These are phyloP conservation scores for Aphelinus atriplicis DNA, from an alignment of 1,140 invertebrate genomes.

Conservation along the genomic window DNA sequence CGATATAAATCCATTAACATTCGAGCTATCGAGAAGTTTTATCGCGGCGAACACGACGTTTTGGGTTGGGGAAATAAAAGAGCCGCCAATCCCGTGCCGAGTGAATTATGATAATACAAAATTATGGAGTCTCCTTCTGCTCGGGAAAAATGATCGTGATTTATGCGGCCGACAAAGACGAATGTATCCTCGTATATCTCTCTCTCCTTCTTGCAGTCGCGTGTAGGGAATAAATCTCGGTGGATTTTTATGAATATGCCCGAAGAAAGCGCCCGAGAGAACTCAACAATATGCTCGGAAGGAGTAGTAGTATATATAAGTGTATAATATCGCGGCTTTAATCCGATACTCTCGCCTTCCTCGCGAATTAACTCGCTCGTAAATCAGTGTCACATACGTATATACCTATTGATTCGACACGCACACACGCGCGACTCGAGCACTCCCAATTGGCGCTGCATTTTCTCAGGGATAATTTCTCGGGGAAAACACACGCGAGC, in stretches of 20 bases:
- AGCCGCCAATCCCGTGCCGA: conserved; percentile 15
- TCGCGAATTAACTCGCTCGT: conserved; percentile 19
- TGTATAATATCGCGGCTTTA: not conserved
- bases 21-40: not conserved
- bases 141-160: conserved; percentile 36
- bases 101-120: conserved; percentile 37
- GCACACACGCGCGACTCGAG: not conserved
- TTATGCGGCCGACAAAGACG: conserved; percentile 29
- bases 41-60: not conserved
- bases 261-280: conserved; percentile 13
- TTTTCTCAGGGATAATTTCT: no score
- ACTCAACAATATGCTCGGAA: conserved; percentile 22
- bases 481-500: no score
- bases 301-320: not conserved
- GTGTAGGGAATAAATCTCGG: conserved; percentile 37
- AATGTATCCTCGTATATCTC: conserved; percentile 34
- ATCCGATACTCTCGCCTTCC: not conserved
- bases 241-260: conserved; percentile 35
- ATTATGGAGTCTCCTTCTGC: conserved; percentile 25
- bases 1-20: no score
- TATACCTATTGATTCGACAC: no score
- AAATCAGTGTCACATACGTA: conserved; percentile 1
- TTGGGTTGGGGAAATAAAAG: conserved; percentile 16
- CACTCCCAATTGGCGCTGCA: no score
- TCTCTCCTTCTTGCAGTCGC: conserved; percentile 3